Conservation (phyloP, 2,113 vertebrate genomes). For the Anas platyrhynchos region DNA sequence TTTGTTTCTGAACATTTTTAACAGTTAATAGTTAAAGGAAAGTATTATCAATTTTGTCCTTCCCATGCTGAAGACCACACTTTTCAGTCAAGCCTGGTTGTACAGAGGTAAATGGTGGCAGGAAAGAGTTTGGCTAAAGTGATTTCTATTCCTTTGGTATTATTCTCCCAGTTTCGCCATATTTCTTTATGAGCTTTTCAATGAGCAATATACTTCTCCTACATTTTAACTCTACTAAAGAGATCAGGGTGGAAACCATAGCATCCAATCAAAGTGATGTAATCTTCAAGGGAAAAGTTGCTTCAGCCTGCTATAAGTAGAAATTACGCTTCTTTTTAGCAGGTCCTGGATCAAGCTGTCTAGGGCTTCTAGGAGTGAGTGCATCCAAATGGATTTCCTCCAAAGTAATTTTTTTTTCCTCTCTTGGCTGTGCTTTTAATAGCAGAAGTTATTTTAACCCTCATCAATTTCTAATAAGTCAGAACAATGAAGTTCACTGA, state of each 20-base stretch:
- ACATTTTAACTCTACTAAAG: conserved; percentile 52
- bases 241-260: conserved; percentile 69
- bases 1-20: background rate
- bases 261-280: conserved; percentile 69
- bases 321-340: conserved; percentile 64
- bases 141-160: conserved; percentile 28
- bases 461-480: conserved; percentile 30
- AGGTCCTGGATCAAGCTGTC: conserved; percentile 53
- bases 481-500: conserved; percentile 18
- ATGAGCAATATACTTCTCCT: conserved; percentile 38
- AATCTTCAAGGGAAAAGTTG: conserved; percentile 70
- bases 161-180: conserved; percentile 14
- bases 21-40: background rate
- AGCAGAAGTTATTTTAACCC: conserved; percentile 39
- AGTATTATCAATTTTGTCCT: background rate
- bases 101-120: background rate
- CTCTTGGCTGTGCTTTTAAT: conserved; percentile 47
- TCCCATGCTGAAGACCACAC: background rate
- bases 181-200: conserved; percentile 37
- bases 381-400: conserved; percentile 62
- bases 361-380: conserved; percentile 32
- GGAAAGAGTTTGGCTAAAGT: background rate
- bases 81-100: background rate
- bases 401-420: conserved; percentile 43
- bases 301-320: conserved; percentile 67